Evolutionary conservation across 1,140 invertebrate species (phyloP), one percentile per base, ranked within the genome.

Genomic region (Leptinotarsa texana): DNA sequence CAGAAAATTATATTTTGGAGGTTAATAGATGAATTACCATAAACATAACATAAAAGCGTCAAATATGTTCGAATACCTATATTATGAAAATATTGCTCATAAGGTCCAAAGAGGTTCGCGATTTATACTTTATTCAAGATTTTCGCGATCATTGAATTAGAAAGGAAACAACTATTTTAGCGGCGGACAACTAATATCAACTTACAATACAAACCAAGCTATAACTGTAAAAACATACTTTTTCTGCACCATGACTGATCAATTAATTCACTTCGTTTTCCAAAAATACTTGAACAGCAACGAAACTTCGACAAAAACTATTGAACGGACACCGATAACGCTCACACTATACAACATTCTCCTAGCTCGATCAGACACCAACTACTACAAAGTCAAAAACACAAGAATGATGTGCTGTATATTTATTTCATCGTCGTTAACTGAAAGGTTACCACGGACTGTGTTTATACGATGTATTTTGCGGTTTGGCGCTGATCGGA

Each of bases 391-490:
- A 57, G n/a, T 18, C 51, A 18, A 57, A 57, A 57, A 57, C 51
- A 57, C 6, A 57, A 57, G 51, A 57, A 57, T 57, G 51, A 57
- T 57, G 51, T 57, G n/a, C 15, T 57, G 51, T 57, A 57, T 57
- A 57, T 57, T 57, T 18, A 57, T 57, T 57, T 57, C n/a, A 57
- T 57, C 51, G n/a, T 17, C 51, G n/a, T 57, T 17, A 57, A 57
- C 51, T 18, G 51, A 18, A 18, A 57, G 51, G 51, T n/a, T 57
- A 57, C 51, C 51, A 57, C n/a, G 15, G 51, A 57, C 51, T 57
- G 51, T 57, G 51, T 57, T 57, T 57, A 57, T 57, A 57, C 51
- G n/a, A 57, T 57, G 51, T 57, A 18, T 57, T 57, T 57, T 57
- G 51, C 15, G 51, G 51, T 57, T 57, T 57, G 15, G 51, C 51